Evolutionary conservation across 2,797 vertebrate species (phyloP).

Genomic region (Amphiprion clarkii): DNA sequence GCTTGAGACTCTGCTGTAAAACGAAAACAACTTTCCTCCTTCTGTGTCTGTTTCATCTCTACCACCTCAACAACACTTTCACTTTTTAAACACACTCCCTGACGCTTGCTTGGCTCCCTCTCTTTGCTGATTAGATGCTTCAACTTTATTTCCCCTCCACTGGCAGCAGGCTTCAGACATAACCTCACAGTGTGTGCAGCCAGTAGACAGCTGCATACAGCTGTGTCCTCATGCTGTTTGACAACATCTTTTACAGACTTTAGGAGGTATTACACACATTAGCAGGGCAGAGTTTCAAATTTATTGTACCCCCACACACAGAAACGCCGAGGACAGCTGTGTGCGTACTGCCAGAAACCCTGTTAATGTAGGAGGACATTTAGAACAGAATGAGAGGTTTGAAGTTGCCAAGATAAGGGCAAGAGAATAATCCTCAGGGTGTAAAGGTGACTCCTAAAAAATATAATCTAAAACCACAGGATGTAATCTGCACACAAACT

Average conservation of each 20-base stretch:
- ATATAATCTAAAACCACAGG: neutral
- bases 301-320: constrained; percentile 23
- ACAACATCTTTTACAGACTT: constrained; percentile 53
- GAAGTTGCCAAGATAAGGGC: neutral
- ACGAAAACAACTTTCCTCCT: constrained; percentile 24
- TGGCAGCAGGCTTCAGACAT: constrained; percentile 33
- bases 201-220: constrained; percentile 69
- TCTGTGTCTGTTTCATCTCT: constrained; percentile 17
- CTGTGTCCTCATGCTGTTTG: constrained; percentile 50
- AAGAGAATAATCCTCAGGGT: too few relatives aligned
- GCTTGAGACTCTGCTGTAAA: constrained; percentile 25
- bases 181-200: constrained; percentile 29
- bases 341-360: constrained; percentile 17
- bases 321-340: constrained; percentile 35
- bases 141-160: constrained; percentile 32
- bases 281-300: constrained; percentile 19
- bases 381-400: constrained; percentile 2
- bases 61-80: constrained; percentile 33
- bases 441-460: neutral
- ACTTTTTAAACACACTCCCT: constrained; percentile 28
- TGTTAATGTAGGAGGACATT: neutral
- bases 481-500: neutral
- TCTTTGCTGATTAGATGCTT: constrained; percentile 17
- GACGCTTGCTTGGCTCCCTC: constrained; percentile 27
- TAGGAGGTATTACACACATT: constrained; percentile 25